A percentile compares a stretch with the other conserved stretches of the same genome.
phyloP scores from a whole-genome alignment of 35 echinoderm and acorn worm genomes.

The Chiridota heheva region DNA sequence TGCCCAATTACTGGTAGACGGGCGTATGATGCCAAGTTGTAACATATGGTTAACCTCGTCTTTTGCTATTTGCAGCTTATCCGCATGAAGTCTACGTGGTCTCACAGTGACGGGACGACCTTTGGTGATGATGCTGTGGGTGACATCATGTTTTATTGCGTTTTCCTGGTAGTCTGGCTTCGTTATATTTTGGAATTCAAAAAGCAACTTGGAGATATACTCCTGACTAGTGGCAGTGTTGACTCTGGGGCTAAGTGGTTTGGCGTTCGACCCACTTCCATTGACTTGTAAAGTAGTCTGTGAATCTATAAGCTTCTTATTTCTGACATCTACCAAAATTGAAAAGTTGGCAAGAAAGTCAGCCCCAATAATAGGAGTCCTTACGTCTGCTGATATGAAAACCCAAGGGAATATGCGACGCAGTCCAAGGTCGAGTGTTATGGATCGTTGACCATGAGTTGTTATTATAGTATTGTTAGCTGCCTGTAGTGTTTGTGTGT shows the following conservation, averaged over 20 bases:
- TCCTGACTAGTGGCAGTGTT: too few species aligned
- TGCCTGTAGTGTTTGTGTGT: neutral
- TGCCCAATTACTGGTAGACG: conserved; percentile 39
- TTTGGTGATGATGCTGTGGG: conserved; percentile 34
- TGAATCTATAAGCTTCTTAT: conserved; percentile 20
- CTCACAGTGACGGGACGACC: conserved; percentile 12
- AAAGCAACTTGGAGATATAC: too few species aligned
- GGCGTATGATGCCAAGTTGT: conserved; percentile 55
- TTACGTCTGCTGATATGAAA: conserved; percentile 50
- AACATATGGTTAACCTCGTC: conserved; percentile 44
- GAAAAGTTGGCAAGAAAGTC: conserved; percentile 34
- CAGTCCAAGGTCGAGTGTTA: conserved; percentile 15
- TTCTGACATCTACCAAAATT: conserved; percentile 30
- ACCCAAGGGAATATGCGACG: conserved; percentile 19
- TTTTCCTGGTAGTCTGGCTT: conserved; percentile 30
- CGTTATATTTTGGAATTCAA: conserved; percentile 25
- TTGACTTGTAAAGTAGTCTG: conserved; percentile 12
- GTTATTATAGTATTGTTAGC: neutral
- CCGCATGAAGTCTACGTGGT: conserved; percentile 15
- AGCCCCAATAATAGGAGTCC: conserved; percentile 26
- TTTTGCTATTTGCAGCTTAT: neutral
- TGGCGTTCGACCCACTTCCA: neutral
- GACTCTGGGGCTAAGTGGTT: conserved; percentile 31
- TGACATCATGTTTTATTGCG: conserved; percentile 29
- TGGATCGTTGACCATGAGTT: conserved; percentile 4